Base-by-base conservation (phyloP, 2,888 invertebrate species). In the Pycnomerus fuliginosus region DNA sequence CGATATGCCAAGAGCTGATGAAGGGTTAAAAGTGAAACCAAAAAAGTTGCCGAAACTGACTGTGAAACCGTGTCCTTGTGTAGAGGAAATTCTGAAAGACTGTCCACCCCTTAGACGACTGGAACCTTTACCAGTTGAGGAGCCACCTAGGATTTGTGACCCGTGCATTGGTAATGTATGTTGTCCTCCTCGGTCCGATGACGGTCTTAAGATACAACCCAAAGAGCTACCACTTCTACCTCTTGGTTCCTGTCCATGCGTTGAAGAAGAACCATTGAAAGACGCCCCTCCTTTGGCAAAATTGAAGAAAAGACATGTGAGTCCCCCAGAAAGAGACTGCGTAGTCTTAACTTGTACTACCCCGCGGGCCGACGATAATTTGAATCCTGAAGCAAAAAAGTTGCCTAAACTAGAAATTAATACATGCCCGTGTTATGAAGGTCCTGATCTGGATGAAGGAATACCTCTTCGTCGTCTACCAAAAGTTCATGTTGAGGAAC, bases 161-260 rank as follows among this genome's bases (percentile, higher is more conserved):
- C 12, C 10, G 2, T 1, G 11, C 12, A 28, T 12, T 8, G 29
- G 29, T 11, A 16, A 15, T 3, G 10, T 10, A 12, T 25, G 25
- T 10, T 4, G 25, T 29, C 17, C 25, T 14, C 20, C 22, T 4
- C 17, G 33, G 7, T n/a, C 16, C 7, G 16, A 28, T 7, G 28
- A 37, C 3, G 11, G n/a, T 20, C 13, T 24, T 10, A 37, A 29
- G 5, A 2, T 28, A 10, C 10, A 12, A 28, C 17, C 15, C 13
- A 52, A 50, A 22, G 11, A 11, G 8, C 32, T 53, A 17, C 52
- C 52, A 2, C 35, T 16, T 16, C 12, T 54, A 3, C 5, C 22
- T 31, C 22, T 28, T 4, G 17, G 13, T 4, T 16, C 43, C 20
- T 52, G 50, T 36, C 38, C 45, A 8, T 40, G 35, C 14, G 8